These are phyloP conservation scores for Eupithecia dodoneata DNA, from an alignment of 2,888 invertebrate genomes.

Conservation along the genomic window DNA sequence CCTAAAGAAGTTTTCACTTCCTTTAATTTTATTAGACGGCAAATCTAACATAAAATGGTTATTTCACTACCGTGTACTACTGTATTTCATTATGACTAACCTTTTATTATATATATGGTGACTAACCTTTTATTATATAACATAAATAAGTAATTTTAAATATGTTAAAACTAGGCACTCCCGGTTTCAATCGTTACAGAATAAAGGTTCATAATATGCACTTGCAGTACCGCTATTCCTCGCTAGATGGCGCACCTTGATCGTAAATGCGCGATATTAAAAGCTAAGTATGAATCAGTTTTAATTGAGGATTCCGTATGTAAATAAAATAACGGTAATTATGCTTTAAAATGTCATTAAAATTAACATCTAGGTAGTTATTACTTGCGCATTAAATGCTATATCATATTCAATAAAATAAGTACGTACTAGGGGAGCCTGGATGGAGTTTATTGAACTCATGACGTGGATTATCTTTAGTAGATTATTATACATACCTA, in stretches of 20 bases:
- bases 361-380: not conserved
- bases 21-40: not conserved
- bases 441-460: conserved; percentile 14
- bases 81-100: not conserved
- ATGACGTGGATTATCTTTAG: conserved; percentile 11
- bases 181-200: not conserved
- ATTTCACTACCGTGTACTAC: not conserved
- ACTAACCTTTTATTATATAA: not conserved
- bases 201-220: conserved; percentile 59
- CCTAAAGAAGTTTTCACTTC: not conserved
- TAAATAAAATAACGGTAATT: not conserved
- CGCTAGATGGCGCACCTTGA: conserved; percentile 61
- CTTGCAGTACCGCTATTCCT: conserved; percentile 55
- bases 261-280: conserved; percentile 23
- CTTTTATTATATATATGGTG: not conserved
- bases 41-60: not conserved
- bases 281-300: conserved; percentile 12
- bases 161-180: not conserved
- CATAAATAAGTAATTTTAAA: not conserved
- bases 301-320: conserved; percentile 21
- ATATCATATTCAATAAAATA: not conserved
- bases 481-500: not conserved
- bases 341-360: not conserved
- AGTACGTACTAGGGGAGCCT: not conserved
- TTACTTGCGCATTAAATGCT: not conserved